Percentiles rank a stretch among this genome's conserved stretches.
phyloP scores from a whole-genome alignment of 92 coral and sea anemone genomes.

The Epizoanthus fatuus region DNA sequence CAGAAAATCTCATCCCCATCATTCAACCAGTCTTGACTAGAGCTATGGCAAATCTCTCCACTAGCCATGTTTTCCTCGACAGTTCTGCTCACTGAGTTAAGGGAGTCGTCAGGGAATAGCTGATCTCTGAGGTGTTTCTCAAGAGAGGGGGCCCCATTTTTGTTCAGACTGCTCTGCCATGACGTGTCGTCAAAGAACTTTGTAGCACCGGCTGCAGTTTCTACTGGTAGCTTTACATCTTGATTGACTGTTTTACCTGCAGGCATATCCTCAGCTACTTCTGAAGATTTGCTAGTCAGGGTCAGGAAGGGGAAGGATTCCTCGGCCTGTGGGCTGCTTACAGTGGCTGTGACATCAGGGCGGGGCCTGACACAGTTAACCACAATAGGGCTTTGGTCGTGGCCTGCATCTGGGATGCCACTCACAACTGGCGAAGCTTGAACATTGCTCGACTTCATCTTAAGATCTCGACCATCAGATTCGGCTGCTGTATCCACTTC shows the following conservation, averaged over 20 bases:
- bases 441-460: not conserved
- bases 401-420: not conserved
- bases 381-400: not conserved
- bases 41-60: not conserved
- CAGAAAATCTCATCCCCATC: slow-evolving; percentile 20
- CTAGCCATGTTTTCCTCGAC: not conserved
- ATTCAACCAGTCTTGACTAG: slow-evolving; percentile 26
- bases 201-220: slow-evolving; percentile 6
- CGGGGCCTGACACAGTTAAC: not conserved
- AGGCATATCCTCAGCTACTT: not conserved
- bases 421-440: not conserved
- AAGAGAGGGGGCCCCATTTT: not conserved
- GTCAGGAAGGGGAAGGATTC: slow-evolving; percentile 21
- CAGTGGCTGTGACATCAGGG: not conserved
- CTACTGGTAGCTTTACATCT: not conserved
- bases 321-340: not conserved
- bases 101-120: slow-evolving; percentile 16
- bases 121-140: slow-evolving; percentile 13
- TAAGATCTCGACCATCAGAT: not conserved
- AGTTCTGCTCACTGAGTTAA: not conserved
- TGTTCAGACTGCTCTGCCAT: not conserved
- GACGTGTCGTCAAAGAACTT: slow-evolving; percentile 11
- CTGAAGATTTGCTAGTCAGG: slow-evolving; percentile 6
- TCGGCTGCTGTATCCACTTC: not conserved
- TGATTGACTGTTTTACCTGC: not conserved